Evolutionary conservation across 2,888 invertebrate species (phyloP).

Genomic region (Acronicta leporina): DNA sequence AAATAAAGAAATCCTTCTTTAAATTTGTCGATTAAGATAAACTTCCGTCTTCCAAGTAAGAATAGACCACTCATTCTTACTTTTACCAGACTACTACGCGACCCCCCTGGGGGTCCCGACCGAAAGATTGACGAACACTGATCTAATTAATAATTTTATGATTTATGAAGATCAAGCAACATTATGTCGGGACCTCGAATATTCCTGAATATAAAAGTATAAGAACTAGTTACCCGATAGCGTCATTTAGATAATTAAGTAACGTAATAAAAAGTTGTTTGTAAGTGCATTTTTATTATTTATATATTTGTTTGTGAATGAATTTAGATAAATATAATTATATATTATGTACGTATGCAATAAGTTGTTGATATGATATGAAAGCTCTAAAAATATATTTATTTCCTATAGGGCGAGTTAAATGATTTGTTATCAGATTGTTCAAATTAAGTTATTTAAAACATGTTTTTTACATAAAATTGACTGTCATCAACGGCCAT

Average conservation of each 20-base stretch:
- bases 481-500: constrained; percentile 47
- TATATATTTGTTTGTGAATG: constrained; percentile 20
- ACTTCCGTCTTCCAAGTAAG: too few relatives aligned
- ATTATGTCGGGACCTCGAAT: constrained; percentile 24
- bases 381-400: constrained; percentile 12
- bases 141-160: too few relatives aligned
- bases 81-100: too few relatives aligned
- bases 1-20: too few relatives aligned
- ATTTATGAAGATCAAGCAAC: constrained; percentile 6
- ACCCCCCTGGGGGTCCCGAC: too few relatives aligned
- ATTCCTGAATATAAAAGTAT: constrained; percentile 35
- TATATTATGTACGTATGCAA: constrained; percentile 30
- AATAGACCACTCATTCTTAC: too few relatives aligned
- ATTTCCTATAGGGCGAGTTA: constrained; percentile 21
- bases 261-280: constrained; percentile 33
- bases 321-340: constrained; percentile 15
- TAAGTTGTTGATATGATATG: constrained; percentile 50
- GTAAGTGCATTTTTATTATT: constrained; percentile 48
- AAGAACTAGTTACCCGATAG: constrained; percentile 56
- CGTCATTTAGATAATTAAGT: constrained; percentile 38
- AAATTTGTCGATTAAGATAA: too few relatives aligned
- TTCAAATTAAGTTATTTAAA: constrained; percentile 29
- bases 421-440: constrained; percentile 18
- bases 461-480: constrained; percentile 32
- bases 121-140: too few relatives aligned